Percentiles rank a stretch among this genome's conserved stretches.
These are phyloP conservation scores for Heteromormyrus szaboi DNA, from an alignment of 2,797 vertebrate species.

Conservation along the genomic window DNA sequence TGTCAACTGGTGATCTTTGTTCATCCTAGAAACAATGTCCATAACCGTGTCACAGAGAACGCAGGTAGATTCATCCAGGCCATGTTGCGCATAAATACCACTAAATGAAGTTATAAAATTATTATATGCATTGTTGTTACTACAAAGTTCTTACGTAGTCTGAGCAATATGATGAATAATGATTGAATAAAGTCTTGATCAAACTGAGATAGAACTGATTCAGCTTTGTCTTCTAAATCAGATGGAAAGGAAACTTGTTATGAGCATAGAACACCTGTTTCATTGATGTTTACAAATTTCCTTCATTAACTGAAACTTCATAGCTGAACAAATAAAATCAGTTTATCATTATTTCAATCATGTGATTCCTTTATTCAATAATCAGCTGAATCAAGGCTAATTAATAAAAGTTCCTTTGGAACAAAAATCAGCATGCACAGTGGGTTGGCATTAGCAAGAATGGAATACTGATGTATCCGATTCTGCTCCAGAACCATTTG, in stretches of 20 bases:
- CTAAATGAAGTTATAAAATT: background rate
- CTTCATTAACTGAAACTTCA: background rate
- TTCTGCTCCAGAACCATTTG: background rate
- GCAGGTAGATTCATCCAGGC: background rate
- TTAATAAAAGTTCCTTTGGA: background rate
- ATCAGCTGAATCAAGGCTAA: background rate
- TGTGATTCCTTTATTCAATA: background rate
- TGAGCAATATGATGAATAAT: background rate
- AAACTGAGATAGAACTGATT: background rate
- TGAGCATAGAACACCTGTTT: background rate
- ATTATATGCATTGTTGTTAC: background rate
- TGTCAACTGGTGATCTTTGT: background rate
- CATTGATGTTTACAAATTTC: background rate
- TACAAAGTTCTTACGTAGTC: background rate
- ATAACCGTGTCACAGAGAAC: background rate
- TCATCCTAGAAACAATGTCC: background rate
- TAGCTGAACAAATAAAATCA: background rate
- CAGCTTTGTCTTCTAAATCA: background rate
- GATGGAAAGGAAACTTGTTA: background rate
- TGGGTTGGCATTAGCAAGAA: background rate
- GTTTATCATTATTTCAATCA: background rate
- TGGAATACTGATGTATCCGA: background rate
- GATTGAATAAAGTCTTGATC: background rate
- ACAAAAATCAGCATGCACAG: background rate
- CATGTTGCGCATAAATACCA: background rate